Percentiles rank a stretch among this genome's conserved stretches.
Conservation (phyloP, 2,797 vertebrate species). For the Aldrovandia affinis region DNA sequence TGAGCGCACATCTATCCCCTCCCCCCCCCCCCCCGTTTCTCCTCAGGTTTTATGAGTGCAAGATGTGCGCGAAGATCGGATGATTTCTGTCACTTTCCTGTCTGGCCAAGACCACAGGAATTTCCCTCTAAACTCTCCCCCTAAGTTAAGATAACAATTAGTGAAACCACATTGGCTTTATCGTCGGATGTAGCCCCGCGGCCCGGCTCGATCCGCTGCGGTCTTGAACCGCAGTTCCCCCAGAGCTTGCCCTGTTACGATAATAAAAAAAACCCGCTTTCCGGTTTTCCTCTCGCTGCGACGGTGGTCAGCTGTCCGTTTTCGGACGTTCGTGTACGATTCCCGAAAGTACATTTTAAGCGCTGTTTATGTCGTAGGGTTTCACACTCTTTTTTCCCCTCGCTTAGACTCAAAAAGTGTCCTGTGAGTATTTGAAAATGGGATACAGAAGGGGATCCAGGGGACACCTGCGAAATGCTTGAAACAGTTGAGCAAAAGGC, state of each 20-base stretch:
- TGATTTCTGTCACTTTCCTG: background rate
- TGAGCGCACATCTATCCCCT: background rate
- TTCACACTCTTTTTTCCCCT: too few relatives aligned
- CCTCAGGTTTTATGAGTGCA: background rate
- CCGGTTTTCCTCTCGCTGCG: background rate
- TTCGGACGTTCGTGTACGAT: background rate
- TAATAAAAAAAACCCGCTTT: background rate
- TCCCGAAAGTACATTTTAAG: background rate
- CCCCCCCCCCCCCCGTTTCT: background rate
- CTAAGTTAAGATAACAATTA: constrained; percentile 4
- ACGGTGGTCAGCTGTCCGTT: background rate
- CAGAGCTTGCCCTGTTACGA: background rate
- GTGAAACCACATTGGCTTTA: constrained; percentile 16
- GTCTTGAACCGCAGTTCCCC: background rate
- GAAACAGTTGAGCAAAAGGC: too few relatives aligned
- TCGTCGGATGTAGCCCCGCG: background rate
- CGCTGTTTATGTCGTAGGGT: too few relatives aligned
- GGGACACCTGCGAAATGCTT: too few relatives aligned
- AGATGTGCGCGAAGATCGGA: background rate
- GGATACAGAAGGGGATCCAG: too few relatives aligned
- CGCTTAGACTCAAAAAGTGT: too few relatives aligned
- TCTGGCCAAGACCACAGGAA: background rate
- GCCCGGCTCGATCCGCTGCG: background rate
- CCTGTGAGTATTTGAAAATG: too few relatives aligned
- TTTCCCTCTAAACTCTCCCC: background rate